Conservation (phyloP, 2,797 vertebrate genomes). For the Galaxias olidus region DNA sequence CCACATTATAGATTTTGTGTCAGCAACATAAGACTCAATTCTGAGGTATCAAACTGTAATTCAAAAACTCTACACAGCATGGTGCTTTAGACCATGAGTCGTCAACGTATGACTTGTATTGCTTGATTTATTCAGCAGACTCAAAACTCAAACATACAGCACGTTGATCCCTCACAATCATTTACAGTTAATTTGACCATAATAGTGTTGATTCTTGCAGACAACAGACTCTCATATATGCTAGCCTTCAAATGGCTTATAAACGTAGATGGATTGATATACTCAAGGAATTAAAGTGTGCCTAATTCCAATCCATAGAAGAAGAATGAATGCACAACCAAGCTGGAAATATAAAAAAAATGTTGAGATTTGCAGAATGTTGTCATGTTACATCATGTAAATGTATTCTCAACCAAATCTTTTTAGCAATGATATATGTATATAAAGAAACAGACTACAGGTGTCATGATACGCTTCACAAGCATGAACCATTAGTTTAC, state of each 20-base stretch:
- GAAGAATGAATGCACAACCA: no score
- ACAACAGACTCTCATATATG: constrained; percentile 1
- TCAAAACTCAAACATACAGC: constrained; percentile 13
- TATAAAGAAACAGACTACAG: no score
- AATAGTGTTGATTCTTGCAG: background rate
- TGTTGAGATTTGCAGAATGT: no score
- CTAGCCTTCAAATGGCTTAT: background rate
- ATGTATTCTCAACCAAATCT: no score
- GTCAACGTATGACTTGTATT: constrained; percentile 21
- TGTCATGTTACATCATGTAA: no score
- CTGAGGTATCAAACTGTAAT: constrained; percentile 20
- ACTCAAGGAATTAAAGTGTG: background rate
- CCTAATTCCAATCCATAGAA: background rate
- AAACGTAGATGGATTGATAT: background rate
- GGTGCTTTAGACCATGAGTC: constrained; percentile 9
- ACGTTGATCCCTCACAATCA: background rate
- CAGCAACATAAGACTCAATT: constrained; percentile 15
- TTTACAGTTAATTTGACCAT: background rate
- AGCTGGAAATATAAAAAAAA: no score
- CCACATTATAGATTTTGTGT: background rate
- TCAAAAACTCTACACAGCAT: constrained; percentile 17
- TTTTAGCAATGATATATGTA: no score
- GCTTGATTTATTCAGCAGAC: constrained; percentile 20
- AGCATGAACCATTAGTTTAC: no score
- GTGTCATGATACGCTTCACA: no score